Evolutionary conservation across 2,888 invertebrate species (phyloP).

Genomic region (Microctonus brassicae): DNA sequence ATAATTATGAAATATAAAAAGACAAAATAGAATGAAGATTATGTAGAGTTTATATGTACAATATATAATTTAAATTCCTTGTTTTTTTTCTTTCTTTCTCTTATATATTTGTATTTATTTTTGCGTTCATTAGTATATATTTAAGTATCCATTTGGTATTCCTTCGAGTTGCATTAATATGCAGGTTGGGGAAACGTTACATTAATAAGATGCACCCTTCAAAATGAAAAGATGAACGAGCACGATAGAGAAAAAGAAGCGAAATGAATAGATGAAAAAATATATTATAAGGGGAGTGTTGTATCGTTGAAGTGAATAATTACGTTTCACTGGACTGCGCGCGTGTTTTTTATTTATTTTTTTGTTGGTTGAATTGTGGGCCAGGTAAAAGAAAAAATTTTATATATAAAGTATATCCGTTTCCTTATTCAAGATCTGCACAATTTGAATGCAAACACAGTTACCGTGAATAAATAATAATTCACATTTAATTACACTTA

Average conservation of each 20-base stretch:
- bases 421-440: no score
- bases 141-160: background rate
- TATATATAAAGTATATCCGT: no score
- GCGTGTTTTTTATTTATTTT: background rate
- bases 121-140: constrained; percentile 6
- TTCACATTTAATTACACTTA: background rate
- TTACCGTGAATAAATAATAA: background rate
- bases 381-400: background rate
- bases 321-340: constrained; percentile 36
- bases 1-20: background rate
- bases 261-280: background rate
- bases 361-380: background rate
- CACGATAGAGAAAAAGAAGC: constrained; percentile 48
- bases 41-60: background rate
- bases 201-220: constrained; percentile 65
- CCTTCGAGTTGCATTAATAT: constrained; percentile 2
- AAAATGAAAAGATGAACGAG: constrained; percentile 39
- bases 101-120: background rate
- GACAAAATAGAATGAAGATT: background rate
- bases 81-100: background rate
- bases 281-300: background rate
- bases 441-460: background rate
- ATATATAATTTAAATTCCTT: background rate
- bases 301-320: constrained; percentile 60
- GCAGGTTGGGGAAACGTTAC: constrained; percentile 19